Conservation (phyloP, 2,797 vertebrate genomes). For the Bufotes viridis region DNA sequence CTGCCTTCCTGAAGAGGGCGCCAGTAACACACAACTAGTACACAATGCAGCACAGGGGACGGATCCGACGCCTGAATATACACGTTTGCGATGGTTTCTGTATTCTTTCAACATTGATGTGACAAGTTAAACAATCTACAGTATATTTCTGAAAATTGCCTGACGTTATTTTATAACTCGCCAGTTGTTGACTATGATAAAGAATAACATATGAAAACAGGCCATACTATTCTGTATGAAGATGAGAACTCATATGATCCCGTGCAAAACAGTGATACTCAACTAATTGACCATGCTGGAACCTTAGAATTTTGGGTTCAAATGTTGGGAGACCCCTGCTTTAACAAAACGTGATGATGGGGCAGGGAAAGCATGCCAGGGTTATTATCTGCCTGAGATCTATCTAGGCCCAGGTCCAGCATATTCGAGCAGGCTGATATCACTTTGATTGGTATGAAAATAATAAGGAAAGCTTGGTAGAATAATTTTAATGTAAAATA, state of each 20-base stretch:
- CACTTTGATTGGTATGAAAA: neutral
- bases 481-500: neutral
- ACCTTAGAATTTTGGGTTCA: too few relatives aligned
- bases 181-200: neutral
- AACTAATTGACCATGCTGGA: neutral
- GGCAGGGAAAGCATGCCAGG: neutral
- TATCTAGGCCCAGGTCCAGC: neutral
- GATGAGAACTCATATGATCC: neutral
- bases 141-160: neutral
- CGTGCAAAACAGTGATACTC: neutral
- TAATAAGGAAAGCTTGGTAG: too few relatives aligned
- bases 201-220: neutral
- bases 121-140: neutral
- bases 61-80: too few relatives aligned
- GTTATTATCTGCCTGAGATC: neutral
- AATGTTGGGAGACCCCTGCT: too few relatives aligned
- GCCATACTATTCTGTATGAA: neutral
- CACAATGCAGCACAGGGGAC: neutral
- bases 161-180: neutral
- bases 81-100: neutral
- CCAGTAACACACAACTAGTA: slow-evolving; percentile 13
- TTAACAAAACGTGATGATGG: too few relatives aligned
- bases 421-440: neutral
- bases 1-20: slow-evolving; percentile 14
- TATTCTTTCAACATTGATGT: neutral